Evolutionary conservation across 2,113 vertebrate species (phyloP).

Genomic region (Lepisosteus osseus): DNA sequence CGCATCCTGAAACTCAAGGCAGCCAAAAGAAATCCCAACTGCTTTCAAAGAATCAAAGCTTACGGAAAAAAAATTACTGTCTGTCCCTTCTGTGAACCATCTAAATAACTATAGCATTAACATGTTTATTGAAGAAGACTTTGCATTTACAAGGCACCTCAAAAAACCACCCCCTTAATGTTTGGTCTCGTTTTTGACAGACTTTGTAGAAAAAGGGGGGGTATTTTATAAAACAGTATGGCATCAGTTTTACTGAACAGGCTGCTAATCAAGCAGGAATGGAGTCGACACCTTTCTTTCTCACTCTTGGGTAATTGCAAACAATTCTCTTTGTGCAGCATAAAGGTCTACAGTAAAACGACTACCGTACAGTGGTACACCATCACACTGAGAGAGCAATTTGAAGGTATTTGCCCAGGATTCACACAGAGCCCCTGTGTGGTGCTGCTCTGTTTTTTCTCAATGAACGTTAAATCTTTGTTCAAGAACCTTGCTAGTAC

Average conservation of each 20-base stretch:
- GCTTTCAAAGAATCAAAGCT: conserved; percentile 1
- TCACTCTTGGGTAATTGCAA: conserved; percentile 33
- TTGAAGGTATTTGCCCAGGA: conserved; percentile 4
- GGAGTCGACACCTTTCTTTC: conserved; percentile 50
- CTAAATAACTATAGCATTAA: conserved; percentile 51
- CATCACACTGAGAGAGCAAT: too few species aligned
- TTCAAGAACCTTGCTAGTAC: too few species aligned
- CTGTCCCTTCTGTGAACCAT: conserved; percentile 32
- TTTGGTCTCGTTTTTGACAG: conserved; percentile 45
- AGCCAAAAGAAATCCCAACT: conserved; percentile 36
- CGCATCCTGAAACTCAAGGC: conserved; percentile 39
- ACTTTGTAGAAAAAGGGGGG: conserved; percentile 47
- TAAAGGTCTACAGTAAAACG: neutral
- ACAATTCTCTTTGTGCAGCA: conserved; percentile 46
- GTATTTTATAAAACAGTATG: conserved; percentile 47
- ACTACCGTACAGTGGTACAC: too few species aligned
- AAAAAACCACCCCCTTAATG: conserved; percentile 47
- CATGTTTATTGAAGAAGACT: conserved; percentile 53
- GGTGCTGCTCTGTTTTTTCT: too few species aligned
- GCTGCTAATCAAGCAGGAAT: conserved; percentile 47
- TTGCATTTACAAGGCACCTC: conserved; percentile 51
- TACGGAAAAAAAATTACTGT: neutral
- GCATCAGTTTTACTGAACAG: conserved; percentile 52
- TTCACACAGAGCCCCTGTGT: too few species aligned
- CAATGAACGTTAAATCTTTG: too few species aligned